Evolutionary conservation across 2,888 invertebrate genomes (phyloP).

Genomic region (Erebia ligea): DNA sequence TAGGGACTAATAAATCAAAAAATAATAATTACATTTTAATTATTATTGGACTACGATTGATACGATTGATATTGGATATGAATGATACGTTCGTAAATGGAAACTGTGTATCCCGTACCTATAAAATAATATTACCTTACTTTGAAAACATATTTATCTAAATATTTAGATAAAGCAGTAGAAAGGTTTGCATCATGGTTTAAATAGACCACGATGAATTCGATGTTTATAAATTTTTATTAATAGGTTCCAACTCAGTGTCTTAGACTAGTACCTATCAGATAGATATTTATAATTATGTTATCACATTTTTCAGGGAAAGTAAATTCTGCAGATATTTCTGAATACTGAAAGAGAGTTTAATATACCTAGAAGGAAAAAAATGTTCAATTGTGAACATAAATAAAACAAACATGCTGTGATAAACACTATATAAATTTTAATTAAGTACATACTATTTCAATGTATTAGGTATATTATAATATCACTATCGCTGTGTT

Average conservation of each 20-base stretch:
- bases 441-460: slow-evolving; percentile 35
- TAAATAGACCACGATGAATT: not conserved
- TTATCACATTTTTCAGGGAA: too few species aligned
- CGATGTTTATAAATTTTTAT: not conserved
- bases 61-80: too few species aligned
- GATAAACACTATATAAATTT: slow-evolving; percentile 41
- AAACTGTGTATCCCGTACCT: slow-evolving; percentile 8
- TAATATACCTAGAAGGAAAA: not conserved
- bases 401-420: slow-evolving; percentile 40
- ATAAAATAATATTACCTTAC: not conserved
- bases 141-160: not conserved
- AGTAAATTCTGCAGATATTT: not conserved
- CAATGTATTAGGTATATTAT: slow-evolving; percentile 43
- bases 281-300: too few species aligned
- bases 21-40: slow-evolving; percentile 16
- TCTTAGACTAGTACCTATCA: too few species aligned
- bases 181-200: not conserved
- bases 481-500: slow-evolving; percentile 68
- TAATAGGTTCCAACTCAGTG: not conserved
- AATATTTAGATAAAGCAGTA: not conserved
- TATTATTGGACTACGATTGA: not conserved
- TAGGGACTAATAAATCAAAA: too few species aligned
- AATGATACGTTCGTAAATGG: not conserved
- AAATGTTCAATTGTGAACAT: not conserved
- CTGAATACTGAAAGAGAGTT: not conserved